Base-by-base conservation (phyloP, 2,888 invertebrate genomes). In the Dynastes tityus region DNA sequence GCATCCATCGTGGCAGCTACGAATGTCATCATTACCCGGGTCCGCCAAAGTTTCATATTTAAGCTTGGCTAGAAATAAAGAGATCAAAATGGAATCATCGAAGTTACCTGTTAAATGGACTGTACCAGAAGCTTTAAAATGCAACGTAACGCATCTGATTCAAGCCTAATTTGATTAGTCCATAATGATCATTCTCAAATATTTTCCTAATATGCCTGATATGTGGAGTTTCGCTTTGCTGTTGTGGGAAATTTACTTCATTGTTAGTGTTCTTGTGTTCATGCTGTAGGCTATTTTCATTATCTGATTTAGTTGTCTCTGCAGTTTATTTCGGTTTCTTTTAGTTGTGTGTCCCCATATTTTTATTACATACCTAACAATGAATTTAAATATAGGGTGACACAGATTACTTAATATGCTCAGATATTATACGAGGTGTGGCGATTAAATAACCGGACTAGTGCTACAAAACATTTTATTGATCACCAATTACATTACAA, bases 101-200 rank as follows among this genome's bases (percentile, higher is more conserved):
- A 98, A 98, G 90, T 94, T 99, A 88, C 99, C 99, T 82, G 99
- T 99, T 88, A 99, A 99, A 91, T 99, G 99, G 99, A 99, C 99
- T 78, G 99, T 99, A 67, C 99, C 99, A 27, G 99, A 99, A 91
- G 98, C 99, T 83, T 93, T 99, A 82, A 95, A 97, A 90, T 94
- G 95, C 90, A 97, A 96, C 89, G 97, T 97, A 89, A 91, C 92
- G 58, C 61, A 78, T 70, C 51, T 4, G 16, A 55, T 45, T 78
- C 29, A 65, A 49, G 6, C 51, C n/a, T 53, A 49, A 53, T 67
- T 68, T 77, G 80, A 70, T 78, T 80, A 61, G 16, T 4, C 32
- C 32, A 5, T 37, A 37, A 37, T 37, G 32, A 5, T 45, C 45
- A 45, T 45, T 11, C 11, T 45, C 29, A 40, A 16, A 84, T 83